These are phyloP conservation scores for Patagioenas fasciata DNA, from an alignment of 2,113 vertebrate species.

Conservation along the genomic window DNA sequence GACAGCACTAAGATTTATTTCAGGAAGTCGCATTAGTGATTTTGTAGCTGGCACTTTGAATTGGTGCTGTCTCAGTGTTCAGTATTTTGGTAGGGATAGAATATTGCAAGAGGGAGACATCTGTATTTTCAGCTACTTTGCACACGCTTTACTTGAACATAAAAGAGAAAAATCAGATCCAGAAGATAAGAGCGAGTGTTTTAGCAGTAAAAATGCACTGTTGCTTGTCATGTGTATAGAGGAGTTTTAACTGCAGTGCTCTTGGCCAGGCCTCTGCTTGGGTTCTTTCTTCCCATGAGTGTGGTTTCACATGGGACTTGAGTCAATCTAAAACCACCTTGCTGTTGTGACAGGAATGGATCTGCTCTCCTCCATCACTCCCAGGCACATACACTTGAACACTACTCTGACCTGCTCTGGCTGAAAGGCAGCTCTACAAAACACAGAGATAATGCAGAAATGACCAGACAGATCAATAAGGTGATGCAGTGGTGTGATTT, in stretches of 20 bases:
- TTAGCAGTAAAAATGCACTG: background rate
- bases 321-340: background rate
- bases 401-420: background rate
- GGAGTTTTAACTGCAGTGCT: background rate
- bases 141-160: background rate
- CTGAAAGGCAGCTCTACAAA: background rate
- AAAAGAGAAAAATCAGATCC: background rate
- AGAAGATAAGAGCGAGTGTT: background rate
- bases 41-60: background rate
- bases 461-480: background rate
- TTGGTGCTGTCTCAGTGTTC: background rate
- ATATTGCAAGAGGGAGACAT: background rate
- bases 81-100: background rate
- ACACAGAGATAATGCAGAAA: background rate
- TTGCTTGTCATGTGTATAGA: background rate
- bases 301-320: background rate
- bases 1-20: background rate
- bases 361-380: background rate
- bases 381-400: background rate
- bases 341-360: background rate
- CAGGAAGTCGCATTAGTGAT: background rate
- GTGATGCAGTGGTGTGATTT: background rate
- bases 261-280: background rate
- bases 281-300: background rate
- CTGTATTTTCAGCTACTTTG: background rate